phyloP scores from a whole-genome alignment of 2,797 vertebrate species.

The Pangasius djambal region DNA sequence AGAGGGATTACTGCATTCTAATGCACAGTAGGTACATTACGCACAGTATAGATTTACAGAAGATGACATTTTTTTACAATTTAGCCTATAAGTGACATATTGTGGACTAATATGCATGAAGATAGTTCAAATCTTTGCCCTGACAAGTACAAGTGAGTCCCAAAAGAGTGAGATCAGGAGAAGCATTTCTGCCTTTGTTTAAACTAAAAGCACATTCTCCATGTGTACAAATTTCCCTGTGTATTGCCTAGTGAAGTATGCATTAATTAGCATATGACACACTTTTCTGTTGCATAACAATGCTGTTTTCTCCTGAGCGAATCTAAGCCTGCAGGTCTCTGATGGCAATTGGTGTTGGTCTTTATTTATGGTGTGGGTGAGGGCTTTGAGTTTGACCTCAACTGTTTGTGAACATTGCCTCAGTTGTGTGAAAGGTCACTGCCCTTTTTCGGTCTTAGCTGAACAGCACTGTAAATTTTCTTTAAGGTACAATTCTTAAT shows the following conservation, averaged over 20 bases:
- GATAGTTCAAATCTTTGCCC: background rate
- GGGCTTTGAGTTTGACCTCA: background rate
- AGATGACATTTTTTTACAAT: background rate
- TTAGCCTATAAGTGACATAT: background rate
- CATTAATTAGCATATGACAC: background rate
- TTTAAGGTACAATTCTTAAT: background rate
- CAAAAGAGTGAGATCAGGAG: background rate
- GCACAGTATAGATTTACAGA: background rate
- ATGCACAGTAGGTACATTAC: background rate
- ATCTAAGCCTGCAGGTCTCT: background rate
- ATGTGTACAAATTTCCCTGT: background rate
- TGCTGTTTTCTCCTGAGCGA: background rate
- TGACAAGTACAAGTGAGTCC: background rate
- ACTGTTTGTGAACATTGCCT: background rate
- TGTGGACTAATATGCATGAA: background rate
- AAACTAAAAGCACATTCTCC: background rate
- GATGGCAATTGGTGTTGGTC: background rate
- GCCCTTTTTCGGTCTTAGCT: background rate
- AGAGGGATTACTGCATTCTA: background rate
- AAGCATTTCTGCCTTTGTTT: background rate
- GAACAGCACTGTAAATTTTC: background rate
- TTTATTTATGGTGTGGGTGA: background rate
- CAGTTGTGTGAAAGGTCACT: background rate
- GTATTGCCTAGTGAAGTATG: background rate
- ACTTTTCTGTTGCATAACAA: background rate